Evolutionary conservation across 2,888 invertebrate genomes (phyloP).

Genomic region (Microlaimidae sp.): DNA sequence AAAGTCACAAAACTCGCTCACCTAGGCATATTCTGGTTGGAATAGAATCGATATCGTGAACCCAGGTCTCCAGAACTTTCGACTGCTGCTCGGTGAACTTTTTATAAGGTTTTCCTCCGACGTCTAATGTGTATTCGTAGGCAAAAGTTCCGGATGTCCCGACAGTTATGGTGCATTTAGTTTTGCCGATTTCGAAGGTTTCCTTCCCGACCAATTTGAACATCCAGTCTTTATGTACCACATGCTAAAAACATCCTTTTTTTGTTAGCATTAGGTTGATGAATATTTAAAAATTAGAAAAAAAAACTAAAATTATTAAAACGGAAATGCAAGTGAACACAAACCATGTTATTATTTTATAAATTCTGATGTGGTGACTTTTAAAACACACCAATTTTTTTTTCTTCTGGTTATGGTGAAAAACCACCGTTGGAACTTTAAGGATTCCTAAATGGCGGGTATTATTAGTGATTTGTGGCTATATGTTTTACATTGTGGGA

Average conservation of each 20-base stretch:
- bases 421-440: too few species aligned
- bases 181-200: slow-evolving; percentile 50
- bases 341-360: too few species aligned
- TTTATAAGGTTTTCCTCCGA: slow-evolving; percentile 61
- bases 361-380: too few species aligned
- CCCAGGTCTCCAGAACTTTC: slow-evolving; percentile 58
- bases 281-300: too few species aligned
- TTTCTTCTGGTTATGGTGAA: too few species aligned
- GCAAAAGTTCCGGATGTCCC: slow-evolving; percentile 51
- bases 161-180: slow-evolving; percentile 36
- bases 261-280: not conserved
- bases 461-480: too few species aligned
- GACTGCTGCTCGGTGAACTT: slow-evolving; percentile 63
- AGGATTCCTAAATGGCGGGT: too few species aligned
- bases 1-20: too few species aligned
- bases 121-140: slow-evolving; percentile 60
- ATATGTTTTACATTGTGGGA: too few species aligned
- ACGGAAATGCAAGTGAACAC: not conserved
- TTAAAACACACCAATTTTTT: too few species aligned
- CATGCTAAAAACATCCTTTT: slow-evolving; percentile 45
- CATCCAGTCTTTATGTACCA: slow-evolving; percentile 66
- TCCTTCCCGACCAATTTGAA: slow-evolving; percentile 75
- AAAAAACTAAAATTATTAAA: slow-evolving; percentile 5
- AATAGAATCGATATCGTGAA: slow-evolving; percentile 39
- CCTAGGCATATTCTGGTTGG: slow-evolving; percentile 53